Percentiles rank a stretch among this genome's conserved stretches.
These are phyloP conservation scores for Otus sunia DNA, from an alignment of 2,113 vertebrate genomes.

Conservation along the genomic window DNA sequence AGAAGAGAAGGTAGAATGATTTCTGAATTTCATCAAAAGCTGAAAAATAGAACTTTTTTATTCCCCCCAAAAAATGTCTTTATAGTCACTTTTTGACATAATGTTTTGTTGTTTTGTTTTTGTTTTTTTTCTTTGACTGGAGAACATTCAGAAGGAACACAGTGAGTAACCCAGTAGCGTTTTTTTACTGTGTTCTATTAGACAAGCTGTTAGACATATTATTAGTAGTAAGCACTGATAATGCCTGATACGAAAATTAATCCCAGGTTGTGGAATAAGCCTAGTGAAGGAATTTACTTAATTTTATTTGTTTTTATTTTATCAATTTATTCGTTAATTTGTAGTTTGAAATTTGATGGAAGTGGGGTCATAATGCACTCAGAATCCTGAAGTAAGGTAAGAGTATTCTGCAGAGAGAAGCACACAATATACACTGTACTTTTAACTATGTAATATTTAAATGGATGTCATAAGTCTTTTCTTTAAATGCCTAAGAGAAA, in stretches of 20 bases:
- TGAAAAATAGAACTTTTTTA: neutral
- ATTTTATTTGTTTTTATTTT: neutral
- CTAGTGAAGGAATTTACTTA: neutral
- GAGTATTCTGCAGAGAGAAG: neutral
- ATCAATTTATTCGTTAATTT: neutral
- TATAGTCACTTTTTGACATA: neutral
- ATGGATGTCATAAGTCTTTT: neutral
- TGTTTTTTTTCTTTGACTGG: neutral
- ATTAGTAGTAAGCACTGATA: neutral
- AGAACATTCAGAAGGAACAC: neutral
- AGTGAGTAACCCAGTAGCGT: neutral
- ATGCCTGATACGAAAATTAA: neutral
- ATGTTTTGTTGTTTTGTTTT: neutral
- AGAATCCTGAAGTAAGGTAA: neutral
- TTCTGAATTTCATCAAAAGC: neutral
- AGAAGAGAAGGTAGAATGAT: neutral
- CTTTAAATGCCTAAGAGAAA: neutral
- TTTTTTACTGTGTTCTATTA: neutral
- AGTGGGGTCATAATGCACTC: neutral
- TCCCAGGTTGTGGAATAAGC: neutral
- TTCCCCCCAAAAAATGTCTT: rapidly evolving
- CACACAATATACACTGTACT: neutral
- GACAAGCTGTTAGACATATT: neutral
- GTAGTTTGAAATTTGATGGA: neutral
- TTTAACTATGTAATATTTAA: neutral